A percentile compares a stretch with the other conserved stretches of the same genome.
Conservation (phyloP, 2,797 vertebrate genomes). For the Galagoides demidoff region DNA sequence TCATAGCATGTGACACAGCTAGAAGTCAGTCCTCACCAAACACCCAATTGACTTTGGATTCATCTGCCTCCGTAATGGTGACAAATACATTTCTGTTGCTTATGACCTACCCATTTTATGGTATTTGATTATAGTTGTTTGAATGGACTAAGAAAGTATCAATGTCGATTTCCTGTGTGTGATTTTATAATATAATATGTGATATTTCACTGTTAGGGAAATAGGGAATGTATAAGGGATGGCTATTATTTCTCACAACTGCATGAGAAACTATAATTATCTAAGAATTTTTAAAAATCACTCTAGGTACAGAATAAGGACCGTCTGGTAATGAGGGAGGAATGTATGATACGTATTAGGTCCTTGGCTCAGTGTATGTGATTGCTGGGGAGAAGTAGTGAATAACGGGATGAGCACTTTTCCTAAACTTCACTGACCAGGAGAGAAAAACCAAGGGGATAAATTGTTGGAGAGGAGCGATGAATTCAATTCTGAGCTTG, state of each 20-base stretch:
- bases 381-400: not conserved
- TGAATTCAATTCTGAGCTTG: conserved; percentile 19
- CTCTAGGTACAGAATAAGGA: not conserved
- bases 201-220: not conserved
- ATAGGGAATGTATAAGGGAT: not conserved
- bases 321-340: fast-evolving
- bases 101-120: not conserved
- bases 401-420: not conserved
- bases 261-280: not conserved
- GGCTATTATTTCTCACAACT: not conserved
- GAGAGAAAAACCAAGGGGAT: not conserved
- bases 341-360: not conserved
- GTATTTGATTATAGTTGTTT: not conserved
- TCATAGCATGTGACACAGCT: not conserved
- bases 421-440: not conserved
- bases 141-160: not conserved
- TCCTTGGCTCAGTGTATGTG: not conserved
- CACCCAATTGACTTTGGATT: not conserved
- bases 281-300: not conserved
- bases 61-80: not conserved
- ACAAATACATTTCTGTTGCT: not conserved
- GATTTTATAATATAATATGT: not conserved
- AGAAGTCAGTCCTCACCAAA: not conserved
- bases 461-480: not conserved
- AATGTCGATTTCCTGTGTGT: not conserved